These are phyloP conservation scores for Scaptomyza polygonia DNA, from an alignment of 2,888 invertebrate genomes.

Conservation along the genomic window DNA sequence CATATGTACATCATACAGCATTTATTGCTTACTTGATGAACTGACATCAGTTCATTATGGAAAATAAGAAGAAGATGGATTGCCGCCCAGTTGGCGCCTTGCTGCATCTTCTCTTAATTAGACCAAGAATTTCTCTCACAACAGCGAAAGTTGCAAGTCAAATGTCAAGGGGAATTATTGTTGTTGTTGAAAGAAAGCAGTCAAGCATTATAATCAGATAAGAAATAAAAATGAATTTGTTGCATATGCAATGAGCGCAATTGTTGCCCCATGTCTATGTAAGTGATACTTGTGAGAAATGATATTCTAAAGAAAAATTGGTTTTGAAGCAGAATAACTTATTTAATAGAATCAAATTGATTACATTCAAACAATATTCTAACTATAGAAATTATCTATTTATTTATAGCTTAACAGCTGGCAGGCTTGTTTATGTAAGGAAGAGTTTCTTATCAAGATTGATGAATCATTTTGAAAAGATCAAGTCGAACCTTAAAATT, in stretches of 20 bases:
- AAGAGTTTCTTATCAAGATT: too few relatives aligned
- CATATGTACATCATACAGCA: constrained; percentile 19
- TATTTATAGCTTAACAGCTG: too few relatives aligned
- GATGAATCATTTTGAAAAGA: too few relatives aligned
- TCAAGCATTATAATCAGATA: constrained; percentile 21
- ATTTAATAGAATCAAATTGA: not conserved
- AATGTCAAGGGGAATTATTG: constrained; percentile 33
- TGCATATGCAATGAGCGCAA: not conserved
- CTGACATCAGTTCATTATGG: constrained; percentile 47
- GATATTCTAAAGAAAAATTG: not conserved
- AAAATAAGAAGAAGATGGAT: constrained; percentile 18
- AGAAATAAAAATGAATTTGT: constrained; percentile 10
- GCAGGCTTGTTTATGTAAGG: too few relatives aligned
- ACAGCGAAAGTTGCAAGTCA: constrained; percentile 18
- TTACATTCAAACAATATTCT: too few relatives aligned
- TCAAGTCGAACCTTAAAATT: too few relatives aligned
- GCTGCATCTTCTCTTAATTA: constrained; percentile 62
- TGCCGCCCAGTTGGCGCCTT: constrained; percentile 55
- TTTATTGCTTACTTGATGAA: constrained; percentile 46
- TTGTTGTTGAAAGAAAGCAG: constrained; percentile 24
- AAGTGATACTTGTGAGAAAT: constrained; percentile 53
- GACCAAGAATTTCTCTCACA: constrained; percentile 55
- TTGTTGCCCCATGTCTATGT: not conserved
- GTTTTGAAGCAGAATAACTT: not conserved
- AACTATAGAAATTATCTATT: too few relatives aligned